A percentile compares a stretch with the other conserved stretches of the same genome.
phyloP scores from a whole-genome alignment of 1,140 invertebrate species.

The Triops longicaudatus region DNA sequence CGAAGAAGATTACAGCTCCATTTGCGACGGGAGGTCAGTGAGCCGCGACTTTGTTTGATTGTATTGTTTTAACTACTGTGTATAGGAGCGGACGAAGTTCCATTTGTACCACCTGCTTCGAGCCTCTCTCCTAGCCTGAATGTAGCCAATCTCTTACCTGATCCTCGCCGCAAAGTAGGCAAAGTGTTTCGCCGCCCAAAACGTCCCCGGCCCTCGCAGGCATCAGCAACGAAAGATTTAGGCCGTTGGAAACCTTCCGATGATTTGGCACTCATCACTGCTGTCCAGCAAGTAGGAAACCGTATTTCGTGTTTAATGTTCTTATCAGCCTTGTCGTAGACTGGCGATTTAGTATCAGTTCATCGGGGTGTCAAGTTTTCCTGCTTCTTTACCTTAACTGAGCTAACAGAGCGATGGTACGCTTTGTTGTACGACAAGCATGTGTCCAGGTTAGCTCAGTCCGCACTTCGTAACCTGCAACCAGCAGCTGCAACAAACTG shows the following conservation, averaged over 20 bases:
- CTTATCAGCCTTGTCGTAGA: constrained; percentile 43
- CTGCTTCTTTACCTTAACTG: constrained; percentile 84
- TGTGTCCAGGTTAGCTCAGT: constrained; percentile 74
- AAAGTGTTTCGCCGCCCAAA: constrained; percentile 31
- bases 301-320: constrained; percentile 2
- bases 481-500: constrained; percentile 69
- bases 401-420: constrained; percentile 93
- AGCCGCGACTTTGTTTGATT: neutral
- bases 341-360: constrained; percentile 76
- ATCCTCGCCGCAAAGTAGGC: constrained; percentile 30
- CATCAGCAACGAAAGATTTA: constrained; percentile 67
- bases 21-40: constrained; percentile 36
- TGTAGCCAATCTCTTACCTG: constrained; percentile 41
- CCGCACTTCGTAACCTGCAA: constrained; percentile 87
- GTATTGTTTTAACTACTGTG: neutral
- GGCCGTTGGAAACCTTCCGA: constrained; percentile 95
- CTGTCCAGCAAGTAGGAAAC: constrained; percentile 72
- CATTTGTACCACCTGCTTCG: constrained; percentile 32
- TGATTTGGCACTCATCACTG: constrained; percentile 85
- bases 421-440: constrained; percentile 85
- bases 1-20: constrained; percentile 47
- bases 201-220: constrained; percentile 46
- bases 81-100: constrained; percentile 23
- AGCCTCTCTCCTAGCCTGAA: constrained; percentile 30
- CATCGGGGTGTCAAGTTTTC: constrained; percentile 92